Conservation (phyloP, 2,888 invertebrate genomes). For the Xylota segnis region DNA sequence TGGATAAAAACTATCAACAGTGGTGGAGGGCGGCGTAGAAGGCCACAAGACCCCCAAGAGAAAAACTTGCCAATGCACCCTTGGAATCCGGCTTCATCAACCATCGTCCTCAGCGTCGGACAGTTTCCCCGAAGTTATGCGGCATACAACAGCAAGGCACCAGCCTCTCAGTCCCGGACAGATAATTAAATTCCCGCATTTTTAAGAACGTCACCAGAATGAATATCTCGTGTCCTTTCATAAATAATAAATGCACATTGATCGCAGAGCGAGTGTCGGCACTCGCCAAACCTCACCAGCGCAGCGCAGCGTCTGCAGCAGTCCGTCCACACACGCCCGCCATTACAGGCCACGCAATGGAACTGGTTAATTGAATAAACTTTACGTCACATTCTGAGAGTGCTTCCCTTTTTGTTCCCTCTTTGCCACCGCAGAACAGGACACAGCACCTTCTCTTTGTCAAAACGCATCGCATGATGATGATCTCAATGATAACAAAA, state of each 20-base stretch:
- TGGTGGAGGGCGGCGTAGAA: constrained; percentile 26
- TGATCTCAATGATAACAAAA: constrained; percentile 76
- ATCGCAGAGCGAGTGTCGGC: constrained; percentile 73
- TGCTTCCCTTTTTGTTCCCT: constrained; percentile 36
- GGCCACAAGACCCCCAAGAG: constrained; percentile 25
- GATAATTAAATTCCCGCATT: constrained; percentile 77
- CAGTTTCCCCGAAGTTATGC: constrained; percentile 72
- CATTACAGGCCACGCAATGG: constrained; percentile 12
- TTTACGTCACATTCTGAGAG: constrained; percentile 75
- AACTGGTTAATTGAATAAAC: constrained; percentile 77
- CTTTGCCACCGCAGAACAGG: constrained; percentile 21
- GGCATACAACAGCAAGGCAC: constrained; percentile 61
- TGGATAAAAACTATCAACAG: constrained; percentile 46
- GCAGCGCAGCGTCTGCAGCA: constrained; percentile 47
- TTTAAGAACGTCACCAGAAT: constrained; percentile 73
- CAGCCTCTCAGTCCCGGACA: constrained; percentile 55
- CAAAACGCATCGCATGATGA: constrained; percentile 64
- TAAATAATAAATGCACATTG: constrained; percentile 72
- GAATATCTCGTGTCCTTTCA: constrained; percentile 76
- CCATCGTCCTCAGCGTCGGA: constrained; percentile 18
- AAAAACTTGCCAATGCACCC: constrained; percentile 65
- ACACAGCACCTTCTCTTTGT: constrained; percentile 31
- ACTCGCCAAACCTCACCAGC: constrained; percentile 76
- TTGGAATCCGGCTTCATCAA: constrained; percentile 65
- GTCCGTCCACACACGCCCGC: constrained; percentile 42